Percentiles rank a stretch among this genome's conserved stretches.
Conservation (phyloP, 2,113 vertebrate species). For the Centropus unirufus region DNA sequence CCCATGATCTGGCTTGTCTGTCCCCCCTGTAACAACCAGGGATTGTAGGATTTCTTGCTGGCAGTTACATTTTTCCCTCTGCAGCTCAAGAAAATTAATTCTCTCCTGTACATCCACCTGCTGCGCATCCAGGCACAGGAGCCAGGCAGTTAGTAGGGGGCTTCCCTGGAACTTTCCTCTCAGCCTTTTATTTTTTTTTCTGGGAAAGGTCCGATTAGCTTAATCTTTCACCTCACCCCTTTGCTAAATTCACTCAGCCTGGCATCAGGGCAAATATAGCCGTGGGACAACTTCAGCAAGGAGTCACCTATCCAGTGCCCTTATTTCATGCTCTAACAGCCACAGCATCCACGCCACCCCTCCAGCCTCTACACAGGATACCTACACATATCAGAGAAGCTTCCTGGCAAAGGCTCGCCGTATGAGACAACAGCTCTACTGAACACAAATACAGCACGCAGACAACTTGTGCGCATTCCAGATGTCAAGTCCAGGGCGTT, state of each 20-base stretch:
- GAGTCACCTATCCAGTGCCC: background rate
- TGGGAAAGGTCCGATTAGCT: background rate
- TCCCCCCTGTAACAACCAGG: background rate
- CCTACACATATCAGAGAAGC: background rate
- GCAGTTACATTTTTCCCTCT: background rate
- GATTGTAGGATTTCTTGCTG: constrained; percentile 35
- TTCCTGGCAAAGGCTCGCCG: background rate
- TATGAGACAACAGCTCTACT: background rate
- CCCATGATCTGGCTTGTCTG: constrained; percentile 4
- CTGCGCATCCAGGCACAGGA: background rate
- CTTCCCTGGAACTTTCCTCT: background rate
- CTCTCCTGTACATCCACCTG: background rate
- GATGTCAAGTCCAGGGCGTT: fast-evolving
- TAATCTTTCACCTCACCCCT: background rate
- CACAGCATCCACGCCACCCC: background rate
- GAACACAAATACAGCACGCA: background rate
- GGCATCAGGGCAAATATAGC: background rate
- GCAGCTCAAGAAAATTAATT: constrained; percentile 25
- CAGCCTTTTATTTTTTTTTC: background rate
- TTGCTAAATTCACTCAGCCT: background rate
- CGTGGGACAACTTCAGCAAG: background rate
- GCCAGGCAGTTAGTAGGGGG: background rate
- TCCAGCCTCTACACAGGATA: background rate
- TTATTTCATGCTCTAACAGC: background rate
- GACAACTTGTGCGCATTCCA: background rate